These are phyloP conservation scores for Seladonia tumulorum DNA, from an alignment of 2,888 invertebrate species.

Conservation along the genomic window DNA sequence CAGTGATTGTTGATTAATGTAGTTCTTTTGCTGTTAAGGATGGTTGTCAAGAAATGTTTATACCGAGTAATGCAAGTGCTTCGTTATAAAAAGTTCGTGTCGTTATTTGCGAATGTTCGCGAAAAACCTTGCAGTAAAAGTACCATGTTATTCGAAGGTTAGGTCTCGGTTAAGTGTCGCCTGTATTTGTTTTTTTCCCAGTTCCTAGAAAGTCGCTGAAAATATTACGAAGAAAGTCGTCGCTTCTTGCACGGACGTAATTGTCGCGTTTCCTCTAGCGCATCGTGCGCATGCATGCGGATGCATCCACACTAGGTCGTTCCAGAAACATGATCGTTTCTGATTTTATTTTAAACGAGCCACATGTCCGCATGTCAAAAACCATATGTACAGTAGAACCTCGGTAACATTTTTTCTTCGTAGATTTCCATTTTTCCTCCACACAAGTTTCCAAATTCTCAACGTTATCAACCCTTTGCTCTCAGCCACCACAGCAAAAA, in stretches of 20 bases:
- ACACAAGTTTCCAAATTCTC: not conserved
- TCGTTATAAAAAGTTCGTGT: not conserved
- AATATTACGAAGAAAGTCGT: constrained; percentile 17
- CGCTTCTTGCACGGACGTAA: constrained; percentile 19
- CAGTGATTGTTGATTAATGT: too few species aligned
- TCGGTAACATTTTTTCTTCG: not conserved
- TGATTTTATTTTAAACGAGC: not conserved
- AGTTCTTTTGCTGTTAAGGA: too few species aligned
- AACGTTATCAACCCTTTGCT: not conserved
- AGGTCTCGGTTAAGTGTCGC: not conserved
- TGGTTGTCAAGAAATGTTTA: not conserved
- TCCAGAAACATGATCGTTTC: constrained; percentile 1
- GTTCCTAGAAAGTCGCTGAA: not conserved
- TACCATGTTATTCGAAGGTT: not conserved
- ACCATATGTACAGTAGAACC: too few species aligned
- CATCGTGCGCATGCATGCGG: not conserved
- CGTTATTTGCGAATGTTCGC: not conserved
- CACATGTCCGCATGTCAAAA: not conserved
- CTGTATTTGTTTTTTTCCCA: not conserved
- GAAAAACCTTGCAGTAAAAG: not conserved
- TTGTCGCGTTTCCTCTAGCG: constrained; percentile 27
- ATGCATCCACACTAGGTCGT: not conserved
- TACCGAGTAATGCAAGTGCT: not conserved
- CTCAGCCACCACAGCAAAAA: too few species aligned
- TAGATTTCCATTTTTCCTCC: not conserved